Evolutionary conservation across 2,113 vertebrate genomes (phyloP).

Genomic region (Procavia capensis): DNA sequence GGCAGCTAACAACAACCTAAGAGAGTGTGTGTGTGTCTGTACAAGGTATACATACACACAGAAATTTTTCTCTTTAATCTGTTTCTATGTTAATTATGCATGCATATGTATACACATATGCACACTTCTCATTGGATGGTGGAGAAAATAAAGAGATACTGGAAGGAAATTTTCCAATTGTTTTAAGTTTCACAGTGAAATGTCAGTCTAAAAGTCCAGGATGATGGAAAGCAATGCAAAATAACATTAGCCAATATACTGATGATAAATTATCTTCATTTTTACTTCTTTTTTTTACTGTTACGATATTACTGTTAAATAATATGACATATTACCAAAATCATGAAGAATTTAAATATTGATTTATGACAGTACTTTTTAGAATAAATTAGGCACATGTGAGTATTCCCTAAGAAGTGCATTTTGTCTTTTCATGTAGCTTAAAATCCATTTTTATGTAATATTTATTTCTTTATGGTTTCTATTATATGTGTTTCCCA

Average conservation of each 20-base stretch:
- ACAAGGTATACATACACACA: too few relatives aligned
- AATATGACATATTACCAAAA: neutral
- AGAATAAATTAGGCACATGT: neutral
- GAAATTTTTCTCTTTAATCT: neutral
- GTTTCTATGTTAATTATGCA: neutral
- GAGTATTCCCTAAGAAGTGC: neutral
- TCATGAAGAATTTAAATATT: slow-evolving; percentile 11
- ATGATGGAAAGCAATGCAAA: neutral
- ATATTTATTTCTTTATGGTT: slow-evolving; percentile 26
- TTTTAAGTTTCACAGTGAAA: slow-evolving; percentile 7
- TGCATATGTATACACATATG: neutral
- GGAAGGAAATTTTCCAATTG: neutral
- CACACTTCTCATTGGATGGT: neutral
- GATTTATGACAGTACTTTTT: neutral
- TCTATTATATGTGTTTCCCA: neutral
- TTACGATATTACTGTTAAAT: neutral
- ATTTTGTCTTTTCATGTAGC: neutral
- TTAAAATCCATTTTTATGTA: slow-evolving; percentile 9
- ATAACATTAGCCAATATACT: neutral
- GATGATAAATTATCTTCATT: neutral
- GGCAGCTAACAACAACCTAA: neutral
- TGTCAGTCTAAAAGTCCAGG: neutral
- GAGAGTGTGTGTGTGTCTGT: neutral
- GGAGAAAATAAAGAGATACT: neutral
- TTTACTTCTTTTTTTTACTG: slow-evolving; percentile 23